Evolutionary conservation across 2,888 invertebrate genomes (phyloP), one percentile per base, ranked within the genome.

Genomic region (Dexiosoma caninum): DNA sequence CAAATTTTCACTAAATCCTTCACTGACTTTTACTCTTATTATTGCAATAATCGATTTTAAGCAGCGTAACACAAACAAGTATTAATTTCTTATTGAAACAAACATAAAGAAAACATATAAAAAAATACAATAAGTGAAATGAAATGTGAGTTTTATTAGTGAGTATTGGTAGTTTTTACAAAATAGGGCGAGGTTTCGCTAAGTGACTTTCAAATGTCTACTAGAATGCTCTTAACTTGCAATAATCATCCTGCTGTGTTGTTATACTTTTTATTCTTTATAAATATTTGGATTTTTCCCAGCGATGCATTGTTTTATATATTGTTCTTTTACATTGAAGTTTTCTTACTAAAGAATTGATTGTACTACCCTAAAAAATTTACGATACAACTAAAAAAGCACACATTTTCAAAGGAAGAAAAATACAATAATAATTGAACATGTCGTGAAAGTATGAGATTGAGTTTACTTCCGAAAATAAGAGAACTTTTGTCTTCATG

Each of bases 141-240:
- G 42, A 51, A 10, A 32, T 60, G n/a, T 14, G 14, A 60, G 40
- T 60, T 71, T 71, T 60, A 42, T 51, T 51, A 60, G 51, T 32
- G 40, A 53, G 14, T 49, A 49, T 51, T 70, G 23, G 2, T 46
- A 57, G 69, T 35, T 27, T 35, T 27, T 12, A 51, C 55, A 5
- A 35, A 55, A 49, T 27, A 60, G 40, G 70, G 70, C 70, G 70
- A 71, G 71, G 60, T 60, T 71, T 42, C 21, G 60, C 49, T 71
- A 71, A 71, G 71, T 71, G 71, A 71, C 60, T 71, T 60, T 51
- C 40, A 71, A 71, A 60, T 60, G 60, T 71, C 71, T 42, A 71
- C 51, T 42, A 60, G 71, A 71, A 71, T 71, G 60, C 71, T 62
- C 62, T 32, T 62, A 62, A 46, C 32, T 62, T 62, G 8, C 16